Conservation (phyloP, 2,888 invertebrate genomes). For the Omphaloscelis lunosa region DNA sequence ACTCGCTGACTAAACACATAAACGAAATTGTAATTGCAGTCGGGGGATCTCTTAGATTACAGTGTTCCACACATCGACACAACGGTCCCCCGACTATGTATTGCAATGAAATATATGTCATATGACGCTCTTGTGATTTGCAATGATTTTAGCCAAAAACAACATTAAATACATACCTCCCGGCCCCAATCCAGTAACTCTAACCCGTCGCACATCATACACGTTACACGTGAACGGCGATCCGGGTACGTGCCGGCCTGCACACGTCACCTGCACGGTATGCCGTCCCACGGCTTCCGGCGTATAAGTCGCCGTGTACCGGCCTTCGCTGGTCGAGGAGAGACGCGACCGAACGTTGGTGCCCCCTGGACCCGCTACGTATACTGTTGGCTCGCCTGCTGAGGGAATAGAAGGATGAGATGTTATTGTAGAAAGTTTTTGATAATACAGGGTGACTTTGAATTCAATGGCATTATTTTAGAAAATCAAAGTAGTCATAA, state of each 20-base stretch:
- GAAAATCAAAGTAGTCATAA: neutral
- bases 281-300: conserved; percentile 97
- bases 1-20: no score
- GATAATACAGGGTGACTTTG: neutral
- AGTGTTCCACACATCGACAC: no score
- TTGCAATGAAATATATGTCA: no score
- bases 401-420: neutral
- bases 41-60: no score
- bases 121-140: no score
- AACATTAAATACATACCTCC: conserved; percentile 78
- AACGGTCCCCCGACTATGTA: no score
- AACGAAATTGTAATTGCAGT: no score
- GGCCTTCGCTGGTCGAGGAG: conserved; percentile 91
- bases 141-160: neutral
- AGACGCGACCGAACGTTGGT: conserved; percentile 94
- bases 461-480: neutral
- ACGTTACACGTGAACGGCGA: conserved; percentile 98
- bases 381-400: conserved; percentile 93
- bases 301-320: conserved; percentile 94
- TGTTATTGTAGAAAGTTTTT: neutral
- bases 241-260: conserved; percentile 96
- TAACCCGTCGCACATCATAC: conserved; percentile 96
- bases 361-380: conserved; percentile 96
- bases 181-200: conserved; percentile 92
- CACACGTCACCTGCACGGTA: conserved; percentile 95